A percentile compares a stretch with the other conserved stretches of the same genome.
These are phyloP conservation scores for Drosophila subpulchrella DNA, from an alignment of 1,140 invertebrate genomes.

Conservation along the genomic window DNA sequence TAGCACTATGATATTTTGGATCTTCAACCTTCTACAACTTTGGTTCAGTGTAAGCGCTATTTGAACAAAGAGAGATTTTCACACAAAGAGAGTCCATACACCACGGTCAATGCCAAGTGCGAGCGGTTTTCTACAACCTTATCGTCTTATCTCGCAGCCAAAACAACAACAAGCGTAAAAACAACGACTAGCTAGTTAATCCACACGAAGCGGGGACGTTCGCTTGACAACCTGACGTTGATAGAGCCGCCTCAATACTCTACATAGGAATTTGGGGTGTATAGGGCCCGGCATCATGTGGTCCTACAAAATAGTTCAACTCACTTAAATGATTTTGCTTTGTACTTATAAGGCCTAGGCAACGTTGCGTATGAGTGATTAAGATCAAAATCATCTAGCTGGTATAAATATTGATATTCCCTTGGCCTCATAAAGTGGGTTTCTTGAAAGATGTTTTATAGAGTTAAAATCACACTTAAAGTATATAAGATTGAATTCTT, in stretches of 20 bases:
- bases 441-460: neutral
- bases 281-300: neutral
- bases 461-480: no score
- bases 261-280: neutral
- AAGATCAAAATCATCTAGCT: neutral
- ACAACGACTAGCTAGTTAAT: slow-evolving; percentile 37
- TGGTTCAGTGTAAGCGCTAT: slow-evolving; percentile 1
- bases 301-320: neutral
- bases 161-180: slow-evolving; percentile 39
- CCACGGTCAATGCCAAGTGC: slow-evolving; percentile 62
- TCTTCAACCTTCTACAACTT: neutral
- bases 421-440: no score
- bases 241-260: slow-evolving; percentile 2
- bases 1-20: no score
- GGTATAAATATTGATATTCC: neutral
- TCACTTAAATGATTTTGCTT: neutral
- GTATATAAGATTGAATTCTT: no score
- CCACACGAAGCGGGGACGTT: slow-evolving; percentile 25
- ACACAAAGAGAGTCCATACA: slow-evolving; percentile 23
- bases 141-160: slow-evolving; percentile 56
- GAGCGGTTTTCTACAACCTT: slow-evolving; percentile 38
- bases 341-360: neutral
- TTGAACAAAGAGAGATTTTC: neutral
- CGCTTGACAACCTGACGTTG: slow-evolving; percentile 43
- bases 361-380: slow-evolving; percentile 10